Percentiles rank a stretch among this genome's conserved stretches.
Conservation (phyloP, 2,113 vertebrate genomes). For the Aplodontia rufa region DNA sequence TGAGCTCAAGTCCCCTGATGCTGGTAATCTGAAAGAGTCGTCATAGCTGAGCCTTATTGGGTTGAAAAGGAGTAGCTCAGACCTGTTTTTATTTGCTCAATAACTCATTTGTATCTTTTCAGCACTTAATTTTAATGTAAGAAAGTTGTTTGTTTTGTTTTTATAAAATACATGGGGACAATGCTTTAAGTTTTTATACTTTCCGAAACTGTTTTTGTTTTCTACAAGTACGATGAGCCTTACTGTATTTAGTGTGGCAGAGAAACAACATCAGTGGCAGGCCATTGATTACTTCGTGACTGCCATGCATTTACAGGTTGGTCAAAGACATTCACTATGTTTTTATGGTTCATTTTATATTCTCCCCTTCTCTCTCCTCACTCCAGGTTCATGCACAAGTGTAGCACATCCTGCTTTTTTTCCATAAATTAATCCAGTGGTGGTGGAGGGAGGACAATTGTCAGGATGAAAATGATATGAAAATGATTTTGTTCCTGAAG, state of each 20-base stretch:
- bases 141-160: constrained; percentile 86
- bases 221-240: constrained; percentile 86
- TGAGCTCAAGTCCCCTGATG: constrained; percentile 85
- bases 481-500: constrained; percentile 58
- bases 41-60: constrained; percentile 88
- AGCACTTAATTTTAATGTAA: constrained; percentile 89
- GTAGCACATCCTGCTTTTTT: constrained; percentile 40
- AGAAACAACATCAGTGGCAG: constrained; percentile 88
- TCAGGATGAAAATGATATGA: background rate
- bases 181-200: constrained; percentile 93
- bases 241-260: constrained; percentile 87
- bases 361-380: constrained; percentile 59
- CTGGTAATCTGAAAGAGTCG: constrained; percentile 83
- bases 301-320: constrained; percentile 81
- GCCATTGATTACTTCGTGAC: constrained; percentile 87
- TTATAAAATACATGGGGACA: constrained; percentile 92
- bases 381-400: constrained; percentile 53
- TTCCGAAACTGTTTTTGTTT: constrained; percentile 86
- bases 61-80: constrained; percentile 86
- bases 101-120: constrained; percentile 88
- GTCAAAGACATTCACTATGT: constrained; percentile 78
- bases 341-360: constrained; percentile 74
- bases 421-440: background rate
- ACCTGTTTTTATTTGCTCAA: constrained; percentile 87
- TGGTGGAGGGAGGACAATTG: background rate